Percentiles rank a stretch among this genome's conserved stretches.
Evolutionary conservation across 2,888 invertebrate genomes (phyloP).

Genomic region (Hypena proboscidalis): DNA sequence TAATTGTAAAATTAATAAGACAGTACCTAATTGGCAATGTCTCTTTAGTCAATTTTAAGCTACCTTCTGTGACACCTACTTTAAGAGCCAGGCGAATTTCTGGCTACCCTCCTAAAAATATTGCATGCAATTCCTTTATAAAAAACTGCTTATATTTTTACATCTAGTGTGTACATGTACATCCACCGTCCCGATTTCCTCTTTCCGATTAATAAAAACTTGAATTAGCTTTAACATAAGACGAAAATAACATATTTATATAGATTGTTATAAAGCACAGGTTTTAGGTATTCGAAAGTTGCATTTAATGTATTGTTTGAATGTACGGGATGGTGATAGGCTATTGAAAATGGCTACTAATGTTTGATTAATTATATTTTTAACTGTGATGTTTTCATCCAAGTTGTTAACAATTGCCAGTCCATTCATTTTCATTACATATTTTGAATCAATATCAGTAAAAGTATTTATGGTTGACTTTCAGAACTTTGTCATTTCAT

Average conservation of each 20-base stretch:
- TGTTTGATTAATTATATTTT: constrained; percentile 10
- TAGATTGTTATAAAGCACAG: constrained; percentile 85
- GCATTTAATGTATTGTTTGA: constrained; percentile 62
- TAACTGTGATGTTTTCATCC: background rate
- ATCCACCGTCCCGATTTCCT: constrained; percentile 84
- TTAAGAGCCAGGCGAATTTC: constrained; percentile 20
- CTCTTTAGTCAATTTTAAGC: constrained; percentile 30
- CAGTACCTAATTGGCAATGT: constrained; percentile 30
- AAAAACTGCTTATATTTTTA: constrained; percentile 72
- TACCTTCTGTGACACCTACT: constrained; percentile 24
- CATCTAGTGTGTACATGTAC: constrained; percentile 69
- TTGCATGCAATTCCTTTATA: constrained; percentile 57
- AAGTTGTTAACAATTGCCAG: too few relatives aligned
- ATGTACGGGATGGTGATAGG: constrained; percentile 20
- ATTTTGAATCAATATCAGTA: too few relatives aligned
- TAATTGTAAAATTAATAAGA: constrained; percentile 10
- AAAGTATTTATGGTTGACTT: background rate
- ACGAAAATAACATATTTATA: constrained; percentile 78
- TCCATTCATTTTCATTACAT: too few relatives aligned
- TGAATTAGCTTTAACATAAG: constrained; percentile 79
- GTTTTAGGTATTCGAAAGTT: constrained; percentile 81
- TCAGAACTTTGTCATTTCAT: background rate
- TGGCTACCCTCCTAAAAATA: constrained; percentile 32
- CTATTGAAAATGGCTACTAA: constrained; percentile 9
- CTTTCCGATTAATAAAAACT: constrained; percentile 73